A percentile compares a stretch with the other conserved stretches of the same genome.
phyloP scores from a whole-genome alignment of 2,888 invertebrate species.

The Dione vanillae region DNA sequence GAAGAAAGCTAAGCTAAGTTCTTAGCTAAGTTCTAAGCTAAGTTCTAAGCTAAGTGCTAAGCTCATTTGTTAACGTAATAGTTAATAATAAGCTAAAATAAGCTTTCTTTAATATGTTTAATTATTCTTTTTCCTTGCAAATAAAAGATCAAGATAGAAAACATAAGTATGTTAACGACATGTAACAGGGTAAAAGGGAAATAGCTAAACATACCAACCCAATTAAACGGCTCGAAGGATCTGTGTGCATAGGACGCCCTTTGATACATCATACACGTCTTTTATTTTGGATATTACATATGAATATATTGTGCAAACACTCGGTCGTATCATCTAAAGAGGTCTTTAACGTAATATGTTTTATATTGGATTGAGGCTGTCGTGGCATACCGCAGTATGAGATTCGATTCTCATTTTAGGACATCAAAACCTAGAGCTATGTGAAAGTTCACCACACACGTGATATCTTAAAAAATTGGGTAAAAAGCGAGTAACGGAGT shows the following conservation, averaged over 20 bases:
- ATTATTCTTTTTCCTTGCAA: not conserved
- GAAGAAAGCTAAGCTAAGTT: too few species aligned
- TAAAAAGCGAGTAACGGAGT: too few species aligned
- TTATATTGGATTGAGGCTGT: not conserved
- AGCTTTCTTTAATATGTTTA: too few species aligned
- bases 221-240: conserved; percentile 70
- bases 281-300: conserved; percentile 36
- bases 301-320: conserved; percentile 10
- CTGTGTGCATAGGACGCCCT: conserved; percentile 71
- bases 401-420: too few species aligned
- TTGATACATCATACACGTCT: conserved; percentile 49
- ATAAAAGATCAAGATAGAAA: not conserved
- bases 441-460: too few species aligned
- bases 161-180: conserved; percentile 31
- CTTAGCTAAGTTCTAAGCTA: too few species aligned
- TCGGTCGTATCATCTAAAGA: not conserved
- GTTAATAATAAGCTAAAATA: too few species aligned
- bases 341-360: not conserved
- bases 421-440: too few species aligned
- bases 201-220: conserved; percentile 70
- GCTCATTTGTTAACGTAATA: too few species aligned
- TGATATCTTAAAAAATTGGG: too few species aligned
- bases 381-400: too few species aligned
- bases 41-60: too few species aligned
- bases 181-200: conserved; percentile 48